Base-by-base conservation (phyloP, 1,140 invertebrate species). In the Drosophila erecta region DNA sequence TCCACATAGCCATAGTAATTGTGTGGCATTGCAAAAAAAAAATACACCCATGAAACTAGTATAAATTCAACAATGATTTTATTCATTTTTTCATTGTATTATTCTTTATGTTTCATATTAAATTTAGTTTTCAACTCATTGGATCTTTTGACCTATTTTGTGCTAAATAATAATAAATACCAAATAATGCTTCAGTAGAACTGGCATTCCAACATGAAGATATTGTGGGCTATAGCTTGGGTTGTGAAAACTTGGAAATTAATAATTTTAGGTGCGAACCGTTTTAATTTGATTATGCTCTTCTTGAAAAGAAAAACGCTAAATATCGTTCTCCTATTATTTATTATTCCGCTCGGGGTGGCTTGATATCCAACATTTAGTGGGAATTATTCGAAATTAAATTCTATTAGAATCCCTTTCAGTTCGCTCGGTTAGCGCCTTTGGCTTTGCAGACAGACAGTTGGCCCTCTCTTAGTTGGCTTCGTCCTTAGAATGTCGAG, bases 341-440 rank as follows among this genome's bases (percentile, higher is more conserved):
- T 20, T 44, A 20, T 20, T 20, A 20, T 2, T 3, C 47, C 27
- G 12, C 15, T 17, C 11, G 2, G 4, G 8, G 10, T 17, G 7
- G 7, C 24, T 50, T 33, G 47, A 50, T 30, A 27, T 49, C 11
- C 5, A 50, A 33, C 47, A 50, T 50, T 49, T 33, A 50, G 47
- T 17, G 47, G 47, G n/a, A 50, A 50, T 12, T 50, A 33, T 17
- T 33, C n/a, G n/a, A 50, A 50, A 50, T 17, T 17, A 50, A 50
- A 50, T 50, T 50, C 47, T 50, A 50, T 50, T 50, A 50, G 47
- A n/a, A 33, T 8, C 27, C 47, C 24, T 33, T 27, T 33, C 27
- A 5, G 27, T 50, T 30, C 47, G 27, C 47, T 33, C 47, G n/a
- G n/a, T 33, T 50, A 33, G 24, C 47, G 47, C n/a, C 47, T 50